Conservation (phyloP, 2,888 invertebrate species). For the Neoascia interrupta region DNA sequence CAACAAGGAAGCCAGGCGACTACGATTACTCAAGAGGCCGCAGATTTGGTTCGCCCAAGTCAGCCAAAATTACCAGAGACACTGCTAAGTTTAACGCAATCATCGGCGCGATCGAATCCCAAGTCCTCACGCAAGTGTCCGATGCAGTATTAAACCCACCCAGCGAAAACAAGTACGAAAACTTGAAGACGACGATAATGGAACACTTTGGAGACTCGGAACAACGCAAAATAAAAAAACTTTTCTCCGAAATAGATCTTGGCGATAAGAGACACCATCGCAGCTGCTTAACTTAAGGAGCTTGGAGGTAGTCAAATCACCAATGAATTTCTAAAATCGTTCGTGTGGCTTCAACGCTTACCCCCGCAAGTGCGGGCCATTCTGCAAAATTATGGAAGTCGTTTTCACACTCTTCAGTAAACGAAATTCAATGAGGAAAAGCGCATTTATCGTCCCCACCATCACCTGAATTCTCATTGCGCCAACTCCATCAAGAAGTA, state of each 20-base stretch:
- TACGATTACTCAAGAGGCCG: no score
- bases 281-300: slow-evolving; percentile 50
- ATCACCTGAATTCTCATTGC: no score
- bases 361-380: slow-evolving; percentile 32
- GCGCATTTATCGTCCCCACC: no score
- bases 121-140: no score
- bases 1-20: no score
- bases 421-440: no score
- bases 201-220: slow-evolving; percentile 64
- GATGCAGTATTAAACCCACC: no score
- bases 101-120: no score
- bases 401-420: slow-evolving; percentile 22
- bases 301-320: slow-evolving; percentile 40
- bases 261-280: slow-evolving; percentile 61
- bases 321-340: slow-evolving; percentile 33
- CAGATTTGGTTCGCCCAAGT: no score
- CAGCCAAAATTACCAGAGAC: no score
- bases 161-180: slow-evolving; percentile 50
- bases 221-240: slow-evolving; percentile 53
- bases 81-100: no score
- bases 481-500: no score
- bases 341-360: slow-evolving; percentile 30
- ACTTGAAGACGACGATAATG: slow-evolving; percentile 53
- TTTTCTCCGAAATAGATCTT: slow-evolving; percentile 51
- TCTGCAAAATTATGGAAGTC: slow-evolving; percentile 27